These are phyloP conservation scores for Panzeria rudis DNA, from an alignment of 2,888 invertebrate genomes.

Conservation along the genomic window DNA sequence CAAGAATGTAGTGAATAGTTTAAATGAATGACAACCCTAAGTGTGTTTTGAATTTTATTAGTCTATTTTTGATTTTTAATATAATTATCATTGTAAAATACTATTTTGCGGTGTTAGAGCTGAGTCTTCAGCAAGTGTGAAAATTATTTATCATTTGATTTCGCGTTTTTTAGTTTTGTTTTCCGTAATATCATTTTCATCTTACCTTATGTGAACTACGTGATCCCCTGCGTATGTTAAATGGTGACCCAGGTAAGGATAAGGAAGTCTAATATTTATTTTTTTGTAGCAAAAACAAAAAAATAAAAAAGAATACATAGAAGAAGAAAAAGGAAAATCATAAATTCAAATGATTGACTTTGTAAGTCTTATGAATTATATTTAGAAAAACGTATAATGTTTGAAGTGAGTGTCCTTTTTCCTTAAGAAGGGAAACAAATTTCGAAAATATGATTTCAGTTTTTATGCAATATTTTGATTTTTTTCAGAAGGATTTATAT, in stretches of 20 bases:
- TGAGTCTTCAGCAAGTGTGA: slow-evolving; percentile 43
- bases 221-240: slow-evolving; percentile 95
- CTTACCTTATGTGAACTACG: slow-evolving; percentile 92
- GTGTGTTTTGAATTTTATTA: slow-evolving; percentile 58
- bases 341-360: slow-evolving; percentile 78
- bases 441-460: slow-evolving; percentile 25
- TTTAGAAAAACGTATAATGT: slow-evolving; percentile 59
- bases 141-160: slow-evolving; percentile 28
- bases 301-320: slow-evolving; percentile 74
- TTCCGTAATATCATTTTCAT: slow-evolving; percentile 72
- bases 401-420: slow-evolving; percentile 48
- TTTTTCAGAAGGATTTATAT: neutral
- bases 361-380: slow-evolving; percentile 47
- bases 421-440: slow-evolving; percentile 39
- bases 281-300: slow-evolving; percentile 77
- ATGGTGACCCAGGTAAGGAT: slow-evolving; percentile 98
- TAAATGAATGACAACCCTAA: slow-evolving; percentile 62
- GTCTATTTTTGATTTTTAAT: slow-evolving; percentile 3
- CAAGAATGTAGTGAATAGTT: slow-evolving; percentile 26
- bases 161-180: slow-evolving; percentile 22
- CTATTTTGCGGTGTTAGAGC: slow-evolving; percentile 29
- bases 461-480: slow-evolving; percentile 43
- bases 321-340: slow-evolving; percentile 77
- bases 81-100: slow-evolving; percentile 23
- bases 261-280: slow-evolving; percentile 91